Evolutionary conservation across 2,113 vertebrate species (phyloP).

Genomic region (Okapia johnstoni): DNA sequence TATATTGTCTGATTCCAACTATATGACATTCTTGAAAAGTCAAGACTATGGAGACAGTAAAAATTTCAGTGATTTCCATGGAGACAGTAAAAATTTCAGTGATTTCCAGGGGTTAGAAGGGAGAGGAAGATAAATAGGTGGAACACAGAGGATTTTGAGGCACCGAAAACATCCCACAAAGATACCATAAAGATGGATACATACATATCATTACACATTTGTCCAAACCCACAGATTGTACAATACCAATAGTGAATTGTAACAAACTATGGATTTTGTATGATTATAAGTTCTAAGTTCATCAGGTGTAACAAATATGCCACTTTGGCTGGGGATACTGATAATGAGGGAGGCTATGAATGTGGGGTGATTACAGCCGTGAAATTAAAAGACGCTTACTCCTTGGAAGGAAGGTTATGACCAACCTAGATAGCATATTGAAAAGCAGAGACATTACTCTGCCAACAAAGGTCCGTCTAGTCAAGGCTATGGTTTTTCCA

Average conservation of each 20-base stretch:
- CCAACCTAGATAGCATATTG: too few species aligned
- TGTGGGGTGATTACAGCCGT: too few species aligned
- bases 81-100: background rate
- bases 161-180: background rate
- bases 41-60: background rate
- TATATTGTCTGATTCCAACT: background rate
- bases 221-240: background rate
- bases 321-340: background rate
- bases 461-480: too few species aligned
- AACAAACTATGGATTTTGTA: background rate
- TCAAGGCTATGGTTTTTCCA: too few species aligned
- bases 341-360: background rate
- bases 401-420: too few species aligned
- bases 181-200: background rate
- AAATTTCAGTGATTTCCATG: background rate
- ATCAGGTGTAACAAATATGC: background rate
- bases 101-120: background rate
- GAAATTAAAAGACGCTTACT: too few species aligned
- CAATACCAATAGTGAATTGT: background rate
- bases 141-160: background rate
- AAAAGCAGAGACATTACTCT: too few species aligned
- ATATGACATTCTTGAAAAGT: background rate
- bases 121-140: background rate
- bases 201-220: background rate
- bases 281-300: background rate